phyloP scores from a whole-genome alignment of 2,888 invertebrate genomes.

The Keiferia lycopersicella region DNA sequence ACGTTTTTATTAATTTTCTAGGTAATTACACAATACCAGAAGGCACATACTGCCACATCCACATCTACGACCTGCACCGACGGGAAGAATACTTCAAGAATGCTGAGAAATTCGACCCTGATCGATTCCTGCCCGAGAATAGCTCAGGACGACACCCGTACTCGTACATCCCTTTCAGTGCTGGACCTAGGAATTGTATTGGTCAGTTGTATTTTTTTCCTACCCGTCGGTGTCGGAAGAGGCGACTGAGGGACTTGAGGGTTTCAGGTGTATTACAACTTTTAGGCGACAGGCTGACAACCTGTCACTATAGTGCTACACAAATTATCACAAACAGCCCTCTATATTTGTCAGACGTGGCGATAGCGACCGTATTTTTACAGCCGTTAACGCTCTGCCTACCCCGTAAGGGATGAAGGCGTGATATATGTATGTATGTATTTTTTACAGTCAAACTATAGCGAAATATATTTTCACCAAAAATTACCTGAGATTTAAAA shows the following conservation, averaged over 20 bases:
- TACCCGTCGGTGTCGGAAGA: too few species aligned
- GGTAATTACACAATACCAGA: constrained; percentile 68
- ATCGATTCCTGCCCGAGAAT: constrained; percentile 84
- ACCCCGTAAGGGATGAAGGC: too few species aligned
- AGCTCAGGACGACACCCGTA: constrained; percentile 80
- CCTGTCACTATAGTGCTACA: too few species aligned
- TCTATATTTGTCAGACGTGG: too few species aligned
- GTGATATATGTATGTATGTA: too few species aligned
- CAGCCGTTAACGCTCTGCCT: too few species aligned
- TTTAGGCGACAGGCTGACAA: too few species aligned
- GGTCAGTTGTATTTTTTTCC: constrained; percentile 61
- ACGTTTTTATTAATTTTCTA: constrained; percentile 30
- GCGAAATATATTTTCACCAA: not conserved
- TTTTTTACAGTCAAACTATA: not conserved
- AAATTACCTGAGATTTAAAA: too few species aligned
- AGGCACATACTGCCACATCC: constrained; percentile 73
- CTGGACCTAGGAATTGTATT: constrained; percentile 85
- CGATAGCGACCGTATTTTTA: too few species aligned
- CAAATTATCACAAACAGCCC: too few species aligned
- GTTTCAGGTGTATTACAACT: too few species aligned
- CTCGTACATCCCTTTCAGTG: constrained; percentile 85
- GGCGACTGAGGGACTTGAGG: too few species aligned
- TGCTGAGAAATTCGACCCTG: constrained; percentile 85
- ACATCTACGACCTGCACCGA: constrained; percentile 83
- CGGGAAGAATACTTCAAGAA: constrained; percentile 83